Conservation (phyloP, 1,140 invertebrate species). For the Caenorhabditis latens region DNA sequence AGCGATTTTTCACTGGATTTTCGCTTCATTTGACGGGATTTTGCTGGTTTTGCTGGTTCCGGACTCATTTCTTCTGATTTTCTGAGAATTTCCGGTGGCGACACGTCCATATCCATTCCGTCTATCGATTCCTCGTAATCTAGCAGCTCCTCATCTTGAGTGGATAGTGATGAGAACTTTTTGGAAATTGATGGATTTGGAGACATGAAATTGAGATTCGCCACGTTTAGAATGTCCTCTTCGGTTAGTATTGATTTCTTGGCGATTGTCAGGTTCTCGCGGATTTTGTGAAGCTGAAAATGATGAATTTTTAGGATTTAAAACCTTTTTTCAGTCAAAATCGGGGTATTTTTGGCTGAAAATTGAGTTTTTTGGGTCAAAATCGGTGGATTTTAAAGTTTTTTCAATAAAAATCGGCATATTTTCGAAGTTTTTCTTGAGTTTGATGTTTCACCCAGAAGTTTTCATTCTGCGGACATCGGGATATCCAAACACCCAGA, state of each 20-base stretch:
- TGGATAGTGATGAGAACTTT: not conserved
- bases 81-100: not conserved
- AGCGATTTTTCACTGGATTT: not conserved
- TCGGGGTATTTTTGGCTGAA: no score
- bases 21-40: not conserved
- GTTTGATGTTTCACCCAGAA: no score
- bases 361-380: no score
- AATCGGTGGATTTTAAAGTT: no score
- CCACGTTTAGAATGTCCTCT: conserved; percentile 19
- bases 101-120: no score
- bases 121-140: conserved; percentile 1
- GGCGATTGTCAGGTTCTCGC: not conserved
- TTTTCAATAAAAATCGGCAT: no score
- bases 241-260: conserved; percentile 1
- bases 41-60: not conserved
- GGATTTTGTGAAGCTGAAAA: not conserved
- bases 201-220: conserved; percentile 13
- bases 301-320: not conserved
- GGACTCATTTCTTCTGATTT: not conserved
- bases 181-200: not conserved
- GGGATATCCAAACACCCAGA: no score
- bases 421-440: not conserved
- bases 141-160: not conserved
- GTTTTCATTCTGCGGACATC: no score
- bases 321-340: no score